Percentiles rank a stretch among this genome's conserved stretches.
These are phyloP conservation scores for Hemicentrotus pulcherrimus DNA, from an alignment of 35 echinoderm and acorn worm genomes.

Conservation along the genomic window DNA sequence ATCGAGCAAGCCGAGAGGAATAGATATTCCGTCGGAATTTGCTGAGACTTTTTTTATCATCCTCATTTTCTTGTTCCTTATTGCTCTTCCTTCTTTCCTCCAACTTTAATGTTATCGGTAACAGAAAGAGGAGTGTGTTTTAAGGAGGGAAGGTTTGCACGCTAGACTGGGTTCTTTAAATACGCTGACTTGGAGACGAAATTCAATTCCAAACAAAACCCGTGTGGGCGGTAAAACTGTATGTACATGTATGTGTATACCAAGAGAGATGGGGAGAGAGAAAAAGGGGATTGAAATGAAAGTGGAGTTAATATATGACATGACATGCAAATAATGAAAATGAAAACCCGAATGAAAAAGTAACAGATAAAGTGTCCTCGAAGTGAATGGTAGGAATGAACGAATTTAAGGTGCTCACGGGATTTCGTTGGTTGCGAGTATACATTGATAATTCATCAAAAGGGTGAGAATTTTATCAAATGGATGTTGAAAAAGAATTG, in stretches of 20 bases:
- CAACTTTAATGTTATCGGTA: neutral
- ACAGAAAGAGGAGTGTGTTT: neutral
- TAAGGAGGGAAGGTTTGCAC: neutral
- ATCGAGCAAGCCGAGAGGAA: conserved; percentile 37
- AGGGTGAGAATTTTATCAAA: too few species aligned
- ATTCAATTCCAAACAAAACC: conserved; percentile 1
- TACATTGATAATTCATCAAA: too few species aligned
- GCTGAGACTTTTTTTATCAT: neutral
- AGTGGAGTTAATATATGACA: neutral
- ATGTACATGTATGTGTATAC: neutral
- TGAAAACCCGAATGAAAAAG: neutral
- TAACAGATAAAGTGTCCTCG: too few species aligned
- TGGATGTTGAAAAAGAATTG: too few species aligned
- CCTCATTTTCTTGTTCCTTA: neutral
- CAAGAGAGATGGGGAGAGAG: neutral
- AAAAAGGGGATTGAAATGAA: neutral
- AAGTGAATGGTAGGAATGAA: too few species aligned
- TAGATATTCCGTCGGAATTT: conserved; percentile 31
- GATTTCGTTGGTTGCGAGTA: too few species aligned
- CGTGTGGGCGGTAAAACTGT: neutral
- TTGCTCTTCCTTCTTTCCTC: neutral
- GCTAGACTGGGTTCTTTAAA: conserved; percentile 17
- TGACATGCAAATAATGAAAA: neutral
- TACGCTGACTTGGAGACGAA: neutral
- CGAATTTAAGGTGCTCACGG: too few species aligned